These are phyloP conservation scores for Periophthalmus modestus DNA, from an alignment of 2,113 vertebrate genomes.

Conservation along the genomic window DNA sequence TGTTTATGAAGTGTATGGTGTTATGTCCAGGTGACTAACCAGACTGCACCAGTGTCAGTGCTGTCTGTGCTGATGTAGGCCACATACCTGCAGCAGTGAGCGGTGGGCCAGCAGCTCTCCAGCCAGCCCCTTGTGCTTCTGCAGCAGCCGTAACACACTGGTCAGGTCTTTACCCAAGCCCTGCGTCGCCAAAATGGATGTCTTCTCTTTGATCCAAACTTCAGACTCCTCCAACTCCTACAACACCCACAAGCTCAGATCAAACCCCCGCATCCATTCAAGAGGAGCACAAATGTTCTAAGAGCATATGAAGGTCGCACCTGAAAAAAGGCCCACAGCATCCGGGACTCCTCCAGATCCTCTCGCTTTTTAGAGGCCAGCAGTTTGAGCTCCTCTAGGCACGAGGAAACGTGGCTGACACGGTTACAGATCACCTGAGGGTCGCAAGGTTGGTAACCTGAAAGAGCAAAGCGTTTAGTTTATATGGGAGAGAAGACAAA, in stretches of 20 bases:
- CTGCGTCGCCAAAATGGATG: neutral
- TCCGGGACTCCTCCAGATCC: neutral
- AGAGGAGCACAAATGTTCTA: neutral
- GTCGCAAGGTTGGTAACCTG: neutral
- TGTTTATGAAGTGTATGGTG: too few relatives aligned
- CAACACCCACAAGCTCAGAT: neutral
- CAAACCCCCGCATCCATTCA: neutral
- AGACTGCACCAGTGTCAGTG: neutral
- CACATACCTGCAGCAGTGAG: conserved; percentile 1
- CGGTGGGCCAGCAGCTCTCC: conserved; percentile 4
- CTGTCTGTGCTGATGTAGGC: neutral
- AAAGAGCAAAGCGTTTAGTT: neutral
- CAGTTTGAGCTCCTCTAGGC: neutral
- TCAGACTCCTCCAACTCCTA: conserved; percentile 1
- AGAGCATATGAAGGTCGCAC: neutral
- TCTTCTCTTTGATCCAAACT: conserved; percentile 3
- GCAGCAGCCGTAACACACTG: neutral
- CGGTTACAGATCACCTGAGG: conserved; percentile 4
- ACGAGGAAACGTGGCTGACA: neutral
- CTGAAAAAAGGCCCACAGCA: neutral
- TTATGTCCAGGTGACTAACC: too few relatives aligned
- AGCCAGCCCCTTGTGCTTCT: conserved; percentile 1
- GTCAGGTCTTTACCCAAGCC: conserved; percentile 1
- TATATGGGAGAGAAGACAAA: neutral
- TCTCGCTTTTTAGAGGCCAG: neutral